These are phyloP conservation scores for Oscarella lobularis DNA, from an alignment of 37 sponge, comb jelly and placozoan genomes.

Conservation along the genomic window DNA sequence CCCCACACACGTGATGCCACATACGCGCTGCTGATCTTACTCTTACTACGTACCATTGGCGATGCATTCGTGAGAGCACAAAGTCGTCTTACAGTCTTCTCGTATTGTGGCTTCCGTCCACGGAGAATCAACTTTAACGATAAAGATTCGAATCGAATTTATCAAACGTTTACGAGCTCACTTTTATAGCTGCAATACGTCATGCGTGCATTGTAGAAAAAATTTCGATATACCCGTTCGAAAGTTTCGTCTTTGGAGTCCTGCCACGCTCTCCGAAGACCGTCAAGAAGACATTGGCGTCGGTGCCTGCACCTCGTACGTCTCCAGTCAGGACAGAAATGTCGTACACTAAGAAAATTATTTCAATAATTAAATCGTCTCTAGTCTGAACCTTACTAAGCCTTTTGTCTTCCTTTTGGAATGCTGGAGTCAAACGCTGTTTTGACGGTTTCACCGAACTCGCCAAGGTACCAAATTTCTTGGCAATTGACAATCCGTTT, in stretches of 20 bases:
- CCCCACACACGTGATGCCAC: neutral
- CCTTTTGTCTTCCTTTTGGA: no score
- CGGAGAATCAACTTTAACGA: constrained; percentile 16
- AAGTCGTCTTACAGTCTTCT: constrained; percentile 7
- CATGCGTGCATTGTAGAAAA: no score
- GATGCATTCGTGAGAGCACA: constrained; percentile 8
- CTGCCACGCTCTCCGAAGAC: constrained; percentile 32
- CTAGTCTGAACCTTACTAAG: neutral
- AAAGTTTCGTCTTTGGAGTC: constrained; percentile 31
- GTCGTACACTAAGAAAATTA: constrained; percentile 5
- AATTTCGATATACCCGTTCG: no score
- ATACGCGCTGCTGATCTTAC: neutral
- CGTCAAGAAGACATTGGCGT: constrained; percentile 56
- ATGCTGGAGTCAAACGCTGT: no score
- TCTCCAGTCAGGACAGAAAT: constrained; percentile 38
- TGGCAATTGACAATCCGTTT: constrained; percentile 45
- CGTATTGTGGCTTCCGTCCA: constrained; percentile 25
- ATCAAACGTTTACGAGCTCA: no score
- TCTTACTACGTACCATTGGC: no score
- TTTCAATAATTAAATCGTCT: constrained; percentile 1
- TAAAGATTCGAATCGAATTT: no score
- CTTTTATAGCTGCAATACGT: constrained; percentile 4
- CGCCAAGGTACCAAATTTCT: constrained; percentile 18
- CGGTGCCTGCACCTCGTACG: constrained; percentile 62
- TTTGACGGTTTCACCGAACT: no score